A percentile compares a stretch with the other conserved stretches of the same genome.
Conservation (phyloP, 2,113 vertebrate species). For the Taurulus bubalis region DNA sequence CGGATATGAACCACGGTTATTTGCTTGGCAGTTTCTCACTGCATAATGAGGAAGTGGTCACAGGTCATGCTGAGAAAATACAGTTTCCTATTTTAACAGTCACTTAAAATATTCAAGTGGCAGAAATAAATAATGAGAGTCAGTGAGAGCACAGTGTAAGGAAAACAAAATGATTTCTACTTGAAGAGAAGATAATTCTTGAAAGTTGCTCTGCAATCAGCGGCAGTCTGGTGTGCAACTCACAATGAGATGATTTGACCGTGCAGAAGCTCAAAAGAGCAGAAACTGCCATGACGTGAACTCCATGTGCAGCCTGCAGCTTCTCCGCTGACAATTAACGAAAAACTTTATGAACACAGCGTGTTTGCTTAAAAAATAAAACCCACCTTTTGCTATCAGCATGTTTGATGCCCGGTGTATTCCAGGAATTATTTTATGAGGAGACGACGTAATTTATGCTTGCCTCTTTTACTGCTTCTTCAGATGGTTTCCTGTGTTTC, state of each 20-base stretch:
- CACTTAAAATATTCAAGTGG: conserved; percentile 55
- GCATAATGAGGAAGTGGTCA: conserved; percentile 81
- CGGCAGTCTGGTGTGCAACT: conserved; percentile 21
- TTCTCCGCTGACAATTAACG: not conserved
- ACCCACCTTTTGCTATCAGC: conserved; percentile 64
- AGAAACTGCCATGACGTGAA: not conserved
- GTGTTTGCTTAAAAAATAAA: conserved; percentile 21
- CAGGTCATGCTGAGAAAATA: conserved; percentile 65
- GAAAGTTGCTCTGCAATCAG: conserved; percentile 14
- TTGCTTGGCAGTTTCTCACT: conserved; percentile 48
- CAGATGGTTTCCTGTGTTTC: conserved; percentile 63
- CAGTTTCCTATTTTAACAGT: conserved; percentile 80
- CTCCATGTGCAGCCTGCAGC: not conserved
- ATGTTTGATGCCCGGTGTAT: conserved; percentile 34
- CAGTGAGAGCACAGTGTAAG: conserved; percentile 12
- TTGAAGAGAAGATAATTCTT: conserved; percentile 25
- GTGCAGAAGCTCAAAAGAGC: not conserved
- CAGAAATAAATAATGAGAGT: conserved; percentile 46
- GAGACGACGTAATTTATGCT: conserved; percentile 1
- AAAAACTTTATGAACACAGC: not conserved
- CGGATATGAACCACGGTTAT: conserved; percentile 17
- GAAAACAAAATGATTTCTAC: conserved; percentile 47
- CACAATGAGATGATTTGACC: conserved; percentile 16
- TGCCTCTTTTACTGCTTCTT: conserved; percentile 27
- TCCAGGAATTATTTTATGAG: conserved; percentile 46